These are phyloP conservation scores for Drosophila helvetica DNA, from an alignment of 2,888 invertebrate species.

Conservation along the genomic window DNA sequence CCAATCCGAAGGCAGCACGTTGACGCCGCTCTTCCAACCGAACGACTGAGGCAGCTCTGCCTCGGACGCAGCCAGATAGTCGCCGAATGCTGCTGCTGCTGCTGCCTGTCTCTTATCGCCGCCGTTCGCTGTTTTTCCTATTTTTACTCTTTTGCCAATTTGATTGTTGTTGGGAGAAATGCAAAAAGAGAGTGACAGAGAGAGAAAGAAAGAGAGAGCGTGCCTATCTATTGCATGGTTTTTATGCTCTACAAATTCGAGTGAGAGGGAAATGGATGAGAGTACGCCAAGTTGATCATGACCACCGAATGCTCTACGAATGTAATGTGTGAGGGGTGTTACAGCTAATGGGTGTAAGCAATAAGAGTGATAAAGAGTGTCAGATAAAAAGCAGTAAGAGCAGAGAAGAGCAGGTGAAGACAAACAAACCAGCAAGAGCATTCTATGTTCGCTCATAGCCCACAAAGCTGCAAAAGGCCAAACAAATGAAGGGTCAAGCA, in stretches of 20 bases:
- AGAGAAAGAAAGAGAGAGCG: slow-evolving; percentile 8
- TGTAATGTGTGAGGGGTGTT: background rate
- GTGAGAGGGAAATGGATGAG: background rate
- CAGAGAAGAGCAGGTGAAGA: background rate
- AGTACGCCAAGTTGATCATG: background rate
- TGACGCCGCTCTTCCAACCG: slow-evolving; percentile 38
- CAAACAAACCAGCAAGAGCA: background rate
- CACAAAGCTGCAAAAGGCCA: background rate
- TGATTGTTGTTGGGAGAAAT: slow-evolving; percentile 25
- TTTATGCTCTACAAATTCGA: background rate
- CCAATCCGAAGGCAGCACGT: slow-evolving; percentile 39
- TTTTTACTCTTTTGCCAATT: slow-evolving; percentile 22
- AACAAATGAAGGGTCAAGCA: background rate
- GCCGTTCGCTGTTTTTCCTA: slow-evolving; percentile 8
- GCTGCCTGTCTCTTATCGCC: slow-evolving; percentile 33
- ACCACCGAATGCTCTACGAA: slow-evolving; percentile 23
- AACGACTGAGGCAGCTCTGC: slow-evolving; percentile 27
- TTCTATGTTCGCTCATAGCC: background rate
- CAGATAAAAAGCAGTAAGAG: background rate
- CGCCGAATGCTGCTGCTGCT: slow-evolving; percentile 54
- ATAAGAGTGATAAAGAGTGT: too few species aligned
- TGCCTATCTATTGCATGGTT: too few species aligned
- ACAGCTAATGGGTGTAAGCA: too few species aligned
- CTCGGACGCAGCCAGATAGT: slow-evolving; percentile 54
- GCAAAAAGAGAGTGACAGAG: slow-evolving; percentile 23